phyloP scores from a whole-genome alignment of 2,113 vertebrate genomes.

The Xenus cinereus region DNA sequence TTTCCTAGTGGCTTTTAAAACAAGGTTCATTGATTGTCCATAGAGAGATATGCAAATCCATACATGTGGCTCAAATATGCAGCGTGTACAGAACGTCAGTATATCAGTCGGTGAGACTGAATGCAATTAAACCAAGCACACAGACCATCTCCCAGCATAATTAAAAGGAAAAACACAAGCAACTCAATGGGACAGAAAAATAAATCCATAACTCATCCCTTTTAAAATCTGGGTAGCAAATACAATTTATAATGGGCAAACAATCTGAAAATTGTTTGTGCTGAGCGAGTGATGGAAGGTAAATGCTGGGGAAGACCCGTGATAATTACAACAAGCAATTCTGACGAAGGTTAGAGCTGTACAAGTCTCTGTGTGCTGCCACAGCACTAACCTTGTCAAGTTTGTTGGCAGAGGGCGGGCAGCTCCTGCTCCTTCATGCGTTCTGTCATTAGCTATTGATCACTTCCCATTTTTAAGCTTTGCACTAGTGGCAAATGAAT shows the following conservation, averaged over 20 bases:
- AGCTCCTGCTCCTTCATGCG: not conserved
- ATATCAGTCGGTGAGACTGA: not conserved
- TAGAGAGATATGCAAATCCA: not conserved
- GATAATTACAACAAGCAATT: conserved; percentile 46
- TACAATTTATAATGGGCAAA: not conserved
- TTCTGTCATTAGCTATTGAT: conserved; percentile 30
- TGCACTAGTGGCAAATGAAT: not conserved
- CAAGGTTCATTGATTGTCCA: not conserved
- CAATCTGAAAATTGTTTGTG: not conserved
- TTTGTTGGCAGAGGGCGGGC: not conserved
- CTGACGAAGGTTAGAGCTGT: not conserved
- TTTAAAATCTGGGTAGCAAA: not conserved
- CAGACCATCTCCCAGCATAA: not conserved
- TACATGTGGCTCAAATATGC: not conserved
- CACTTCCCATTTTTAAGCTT: conserved; percentile 38
- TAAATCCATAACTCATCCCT: not conserved
- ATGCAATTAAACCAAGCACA: not conserved
- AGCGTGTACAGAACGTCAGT: not conserved
- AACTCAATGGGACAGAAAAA: not conserved
- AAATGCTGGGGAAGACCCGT: not conserved
- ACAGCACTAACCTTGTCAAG: conserved; percentile 29
- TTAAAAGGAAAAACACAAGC: not conserved
- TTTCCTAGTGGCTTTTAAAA: not conserved
- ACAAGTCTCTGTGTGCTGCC: not conserved
- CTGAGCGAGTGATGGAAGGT: not conserved